A percentile compares a stretch with the other conserved stretches of the same genome.
These are phyloP conservation scores for Spilogale gracilis DNA, from an alignment of 2,113 vertebrate species.

Conservation along the genomic window DNA sequence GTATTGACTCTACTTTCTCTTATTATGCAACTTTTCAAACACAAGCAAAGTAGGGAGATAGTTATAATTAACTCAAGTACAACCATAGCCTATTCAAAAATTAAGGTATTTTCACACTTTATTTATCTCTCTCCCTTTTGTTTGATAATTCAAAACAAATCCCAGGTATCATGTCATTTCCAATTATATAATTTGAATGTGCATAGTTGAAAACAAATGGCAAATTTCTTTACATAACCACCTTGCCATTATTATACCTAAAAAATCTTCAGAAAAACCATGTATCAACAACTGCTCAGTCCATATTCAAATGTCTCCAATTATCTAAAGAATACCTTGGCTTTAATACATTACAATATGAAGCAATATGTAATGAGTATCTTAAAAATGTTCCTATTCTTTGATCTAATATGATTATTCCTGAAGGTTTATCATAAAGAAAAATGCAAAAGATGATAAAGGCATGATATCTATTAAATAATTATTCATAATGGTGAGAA, in stretches of 20 bases:
- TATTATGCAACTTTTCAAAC: constrained; percentile 2
- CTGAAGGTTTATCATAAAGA: neutral
- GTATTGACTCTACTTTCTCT: neutral
- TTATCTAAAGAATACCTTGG: neutral
- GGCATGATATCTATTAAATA: neutral
- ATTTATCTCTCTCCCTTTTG: neutral
- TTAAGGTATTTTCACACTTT: neutral
- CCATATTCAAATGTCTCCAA: neutral
- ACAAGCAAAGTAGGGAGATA: neutral
- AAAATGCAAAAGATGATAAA: neutral
- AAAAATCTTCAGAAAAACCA: neutral
- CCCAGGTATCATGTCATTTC: neutral
- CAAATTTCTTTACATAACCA: neutral
- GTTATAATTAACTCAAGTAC: neutral
- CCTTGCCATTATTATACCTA: neutral
- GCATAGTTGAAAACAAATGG: neutral
- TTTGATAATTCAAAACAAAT: constrained; percentile 6
- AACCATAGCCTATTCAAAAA: neutral
- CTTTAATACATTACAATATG: neutral
- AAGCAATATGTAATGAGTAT: neutral
- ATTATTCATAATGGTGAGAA: neutral
- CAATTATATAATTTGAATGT: neutral
- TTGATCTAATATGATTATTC: neutral
- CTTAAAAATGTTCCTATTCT: neutral
- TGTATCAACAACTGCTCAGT: neutral